Evolutionary conservation across 1,140 invertebrate genomes (phyloP).

Genomic region (Acromyrmex echinatior): DNA sequence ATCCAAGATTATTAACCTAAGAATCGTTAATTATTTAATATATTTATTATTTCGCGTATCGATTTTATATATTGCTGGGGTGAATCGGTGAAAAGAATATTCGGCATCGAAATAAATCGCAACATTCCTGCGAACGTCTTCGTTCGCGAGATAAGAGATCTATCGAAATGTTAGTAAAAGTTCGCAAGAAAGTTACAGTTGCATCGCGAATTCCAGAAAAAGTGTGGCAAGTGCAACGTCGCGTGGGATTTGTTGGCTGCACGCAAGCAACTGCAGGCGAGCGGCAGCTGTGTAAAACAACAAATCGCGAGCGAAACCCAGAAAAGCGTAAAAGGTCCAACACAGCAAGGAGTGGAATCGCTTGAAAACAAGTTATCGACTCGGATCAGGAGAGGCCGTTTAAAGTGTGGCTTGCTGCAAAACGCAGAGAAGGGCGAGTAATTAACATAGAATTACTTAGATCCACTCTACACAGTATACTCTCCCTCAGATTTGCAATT

Average conservation of each 20-base stretch:
- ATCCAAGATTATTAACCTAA: too few relatives aligned
- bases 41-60: background rate
- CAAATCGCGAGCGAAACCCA: slow-evolving; percentile 36
- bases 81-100: background rate
- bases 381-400: slow-evolving; percentile 40
- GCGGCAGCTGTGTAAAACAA: slow-evolving; percentile 17
- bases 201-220: slow-evolving; percentile 33
- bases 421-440: background rate
- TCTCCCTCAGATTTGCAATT: slow-evolving; percentile 37
- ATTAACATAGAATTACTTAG: slow-evolving; percentile 60
- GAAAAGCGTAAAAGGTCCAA: slow-evolving; percentile 63
- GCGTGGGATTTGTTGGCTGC: slow-evolving; percentile 51
- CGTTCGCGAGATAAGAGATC: background rate
- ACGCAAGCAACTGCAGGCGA: slow-evolving; percentile 31
- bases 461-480: slow-evolving; percentile 6
- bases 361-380: slow-evolving; percentile 53
- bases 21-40: background rate
- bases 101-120: background rate
- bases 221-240: slow-evolving; percentile 59
- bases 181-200: slow-evolving; percentile 46
- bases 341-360: slow-evolving; percentile 38
- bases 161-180: slow-evolving; percentile 37
- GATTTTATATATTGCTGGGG: background rate
- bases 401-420: slow-evolving; percentile 6
- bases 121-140: background rate